These are phyloP conservation scores for Sphyrna mokarran DNA, from an alignment of 2,113 vertebrate genomes.

Conservation along the genomic window DNA sequence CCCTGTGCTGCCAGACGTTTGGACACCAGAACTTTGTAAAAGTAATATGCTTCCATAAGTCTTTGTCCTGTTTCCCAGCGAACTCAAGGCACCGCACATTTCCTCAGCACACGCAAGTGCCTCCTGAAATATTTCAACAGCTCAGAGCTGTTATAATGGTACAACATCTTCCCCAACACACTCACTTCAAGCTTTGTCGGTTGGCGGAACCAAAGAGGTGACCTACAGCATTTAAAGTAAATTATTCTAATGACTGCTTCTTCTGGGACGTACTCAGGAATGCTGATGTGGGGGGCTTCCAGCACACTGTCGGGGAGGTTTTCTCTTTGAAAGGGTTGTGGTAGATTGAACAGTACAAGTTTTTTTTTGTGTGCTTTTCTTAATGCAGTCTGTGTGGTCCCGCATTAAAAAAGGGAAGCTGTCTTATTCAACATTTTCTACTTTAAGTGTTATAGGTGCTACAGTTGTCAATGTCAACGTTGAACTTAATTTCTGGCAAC, in stretches of 20 bases:
- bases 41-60: constrained; percentile 1
- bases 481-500: not conserved
- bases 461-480: not conserved
- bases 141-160: not conserved
- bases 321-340: constrained; percentile 4
- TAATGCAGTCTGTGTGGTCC: constrained; percentile 24
- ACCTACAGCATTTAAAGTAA: constrained; percentile 14
- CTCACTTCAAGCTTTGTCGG: not conserved
- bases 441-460: not conserved
- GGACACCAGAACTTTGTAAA: constrained; percentile 30
- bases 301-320: not conserved
- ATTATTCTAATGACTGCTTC: constrained; percentile 24
- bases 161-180: not conserved
- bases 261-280: constrained; percentile 6
- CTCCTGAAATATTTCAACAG: not conserved
- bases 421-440: not conserved
- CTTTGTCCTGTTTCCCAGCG: not conserved
- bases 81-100: not conserved
- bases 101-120: not conserved
- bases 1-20: not conserved
- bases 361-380: not conserved
- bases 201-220: constrained; percentile 14
- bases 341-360: not conserved
- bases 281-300: not conserved
- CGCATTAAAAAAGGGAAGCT: constrained; percentile 22